A percentile compares a stretch with the other conserved stretches of the same genome.
Conservation (phyloP, 2,888 invertebrate species). For the Tetragonula carbonaria region DNA sequence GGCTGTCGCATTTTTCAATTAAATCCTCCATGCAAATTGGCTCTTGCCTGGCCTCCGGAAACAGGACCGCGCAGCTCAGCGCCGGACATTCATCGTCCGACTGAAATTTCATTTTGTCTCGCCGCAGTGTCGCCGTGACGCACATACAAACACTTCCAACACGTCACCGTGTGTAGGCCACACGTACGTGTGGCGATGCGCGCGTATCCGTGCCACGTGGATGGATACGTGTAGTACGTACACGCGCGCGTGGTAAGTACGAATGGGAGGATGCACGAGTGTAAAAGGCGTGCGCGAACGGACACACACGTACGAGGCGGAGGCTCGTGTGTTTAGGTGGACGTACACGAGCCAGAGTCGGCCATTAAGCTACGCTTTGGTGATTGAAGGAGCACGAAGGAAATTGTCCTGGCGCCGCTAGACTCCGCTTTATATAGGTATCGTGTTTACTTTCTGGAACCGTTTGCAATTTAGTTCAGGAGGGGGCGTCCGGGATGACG, state of each 20-base stretch:
- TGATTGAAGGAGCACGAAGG: slow-evolving; percentile 61
- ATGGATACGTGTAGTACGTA: background rate
- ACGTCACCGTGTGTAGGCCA: background rate
- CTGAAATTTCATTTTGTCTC: slow-evolving; percentile 72
- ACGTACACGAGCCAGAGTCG: background rate
- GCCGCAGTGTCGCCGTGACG: slow-evolving; percentile 52
- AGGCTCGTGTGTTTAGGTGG: background rate
- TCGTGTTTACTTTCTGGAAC: slow-evolving; percentile 51
- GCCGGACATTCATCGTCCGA: slow-evolving; percentile 62
- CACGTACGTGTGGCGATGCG: background rate
- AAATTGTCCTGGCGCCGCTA: slow-evolving; percentile 59
- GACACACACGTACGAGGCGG: no score
- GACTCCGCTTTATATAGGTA: slow-evolving; percentile 42
- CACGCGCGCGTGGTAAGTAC: background rate
- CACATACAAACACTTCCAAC: slow-evolving; percentile 33
- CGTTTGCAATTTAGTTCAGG: slow-evolving; percentile 53
- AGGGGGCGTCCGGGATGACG: slow-evolving; percentile 7
- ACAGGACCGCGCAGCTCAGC: slow-evolving; percentile 19
- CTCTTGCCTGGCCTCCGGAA: slow-evolving; percentile 44
- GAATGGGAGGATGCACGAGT: background rate
- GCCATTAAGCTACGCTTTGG: slow-evolving; percentile 59
- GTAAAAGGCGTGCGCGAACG: background rate
- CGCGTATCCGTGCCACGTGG: background rate
- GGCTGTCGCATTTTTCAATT: slow-evolving; percentile 74
- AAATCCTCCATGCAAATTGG: slow-evolving; percentile 77